A percentile compares a stretch with the other conserved stretches of the same genome.
Conservation (phyloP, 2,888 invertebrate species). For the Neria commutata region DNA sequence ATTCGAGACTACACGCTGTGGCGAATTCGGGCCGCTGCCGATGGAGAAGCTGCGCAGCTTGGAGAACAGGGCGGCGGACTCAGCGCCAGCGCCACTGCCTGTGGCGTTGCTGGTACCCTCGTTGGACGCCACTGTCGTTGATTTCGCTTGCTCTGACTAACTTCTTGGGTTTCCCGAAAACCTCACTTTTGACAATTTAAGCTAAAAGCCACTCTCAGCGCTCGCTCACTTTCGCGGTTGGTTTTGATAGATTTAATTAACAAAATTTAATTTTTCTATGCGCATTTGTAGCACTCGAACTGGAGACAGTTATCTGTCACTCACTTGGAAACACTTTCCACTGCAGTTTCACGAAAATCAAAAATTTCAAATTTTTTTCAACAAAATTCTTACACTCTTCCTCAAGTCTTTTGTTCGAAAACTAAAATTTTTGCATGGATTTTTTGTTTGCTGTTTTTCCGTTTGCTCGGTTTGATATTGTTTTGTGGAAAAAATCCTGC, state of each 20-base stretch:
- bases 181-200: not conserved
- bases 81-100: constrained; percentile 62
- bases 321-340: constrained; percentile 25
- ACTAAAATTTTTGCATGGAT: constrained; percentile 6
- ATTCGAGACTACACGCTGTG: constrained; percentile 74
- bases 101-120: constrained; percentile 56
- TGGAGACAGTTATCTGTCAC: too few species aligned
- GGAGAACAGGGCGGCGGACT: constrained; percentile 69
- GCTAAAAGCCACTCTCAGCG: too few species aligned
- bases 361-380: constrained; percentile 7
- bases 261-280: too few species aligned
- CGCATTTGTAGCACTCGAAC: too few species aligned
- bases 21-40: constrained; percentile 71
- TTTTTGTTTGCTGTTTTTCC: constrained; percentile 2
- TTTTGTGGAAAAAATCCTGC: constrained; percentile 11
- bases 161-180: not conserved
- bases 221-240: too few species aligned
- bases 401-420: not conserved
- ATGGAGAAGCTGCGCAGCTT: constrained; percentile 72
- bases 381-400: constrained; percentile 19
- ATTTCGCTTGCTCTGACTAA: constrained; percentile 18
- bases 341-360: constrained; percentile 30
- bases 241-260: too few species aligned
- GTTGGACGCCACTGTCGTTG: constrained; percentile 62
- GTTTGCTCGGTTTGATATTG: not conserved